Base-by-base conservation (phyloP, 1,140 invertebrate species). In the fruit fly (Drosophila melanogaster) region DNA sequence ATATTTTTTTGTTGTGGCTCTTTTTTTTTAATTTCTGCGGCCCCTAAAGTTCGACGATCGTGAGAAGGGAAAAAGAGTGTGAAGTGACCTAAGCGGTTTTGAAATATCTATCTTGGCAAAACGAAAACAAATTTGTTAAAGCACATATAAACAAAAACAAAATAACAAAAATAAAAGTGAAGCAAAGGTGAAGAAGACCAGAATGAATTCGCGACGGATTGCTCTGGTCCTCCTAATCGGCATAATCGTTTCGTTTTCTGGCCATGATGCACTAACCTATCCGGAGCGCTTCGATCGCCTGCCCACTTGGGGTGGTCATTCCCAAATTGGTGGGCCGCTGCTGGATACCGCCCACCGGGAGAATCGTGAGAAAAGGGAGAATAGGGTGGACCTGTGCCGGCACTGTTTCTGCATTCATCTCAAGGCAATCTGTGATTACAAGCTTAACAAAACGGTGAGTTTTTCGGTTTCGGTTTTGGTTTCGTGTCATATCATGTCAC, bases 371-470 rank as follows among this genome's bases (percentile, higher is more conserved):
- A 30, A 7, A 6, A 30, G 26, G 6, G 26, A 30, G 22, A 53
- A 40, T 22, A 15, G 57, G 30, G 41, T 53, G 22, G 58, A 41
- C 30, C 67, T 85, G 4, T 85, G 81, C 54, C 30, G 8, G 0
- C 69, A 64, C 8, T 85, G 81, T n/a, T 38, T 38, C 24, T 85
- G 81, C 24, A 17, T 38, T 8, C 10, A 44, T 5, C 7, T n/a
- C 0, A 57, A 24, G 15, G 55, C 67, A 0, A 12, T 30, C 7
- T 85, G 81, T 17, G 56, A 87, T 37, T 85, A 62, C 43, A 19
- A 55, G 15, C 51, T 67, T 4, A 81, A 78, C 30, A 46, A 50
- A 17, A 78, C 83, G 57, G 81, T 85, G 50, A 78, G 81, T 77
- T 41, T 77, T 41, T 41, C 14, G 24, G 24, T 37, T 2, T 22